Conservation (phyloP, 30 jellyfish, hydroid and myxozoan genomes). For the Hydra vulgaris region DNA sequence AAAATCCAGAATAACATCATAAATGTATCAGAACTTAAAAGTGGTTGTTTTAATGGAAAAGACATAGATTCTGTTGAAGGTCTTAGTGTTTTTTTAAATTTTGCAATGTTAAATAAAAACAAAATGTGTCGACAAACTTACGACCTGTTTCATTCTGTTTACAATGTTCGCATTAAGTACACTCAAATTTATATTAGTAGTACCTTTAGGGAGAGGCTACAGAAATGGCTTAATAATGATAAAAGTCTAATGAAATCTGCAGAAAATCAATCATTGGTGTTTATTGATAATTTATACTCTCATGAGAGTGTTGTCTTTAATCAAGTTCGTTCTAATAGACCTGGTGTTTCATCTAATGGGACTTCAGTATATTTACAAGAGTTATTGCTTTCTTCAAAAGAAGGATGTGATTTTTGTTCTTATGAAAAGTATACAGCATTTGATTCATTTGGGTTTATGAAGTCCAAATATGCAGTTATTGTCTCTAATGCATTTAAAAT, state of each 20-base stretch:
- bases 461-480: slow-evolving; percentile 63
- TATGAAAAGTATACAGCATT: slow-evolving; percentile 62
- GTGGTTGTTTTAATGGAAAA: not conserved
- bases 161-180: slow-evolving; percentile 47
- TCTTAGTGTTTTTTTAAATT: not conserved
- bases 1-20: not conserved
- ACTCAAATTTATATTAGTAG: slow-evolving; percentile 46
- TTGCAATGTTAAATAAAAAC: not conserved
- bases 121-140: slow-evolving; percentile 23
- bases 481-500: slow-evolving; percentile 80
- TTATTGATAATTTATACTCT: slow-evolving; percentile 60
- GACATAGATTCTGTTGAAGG: slow-evolving; percentile 15
- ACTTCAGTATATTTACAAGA: slow-evolving; percentile 27
- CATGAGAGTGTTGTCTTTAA: slow-evolving; percentile 90
- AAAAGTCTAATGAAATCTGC: slow-evolving; percentile 44
- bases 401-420: slow-evolving; percentile 61
- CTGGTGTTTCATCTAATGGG: slow-evolving; percentile 73
- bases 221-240: slow-evolving; percentile 63
- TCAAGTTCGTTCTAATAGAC: slow-evolving; percentile 87
- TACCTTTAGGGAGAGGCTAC: slow-evolving; percentile 45
- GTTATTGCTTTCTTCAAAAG: slow-evolving; percentile 17
- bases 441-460: slow-evolving; percentile 66
- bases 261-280: slow-evolving; percentile 59
- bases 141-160: slow-evolving; percentile 30
- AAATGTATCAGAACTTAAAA: not conserved